These are phyloP conservation scores for Danionella dracula DNA, from an alignment of 2,797 vertebrate species.

Conservation along the genomic window DNA sequence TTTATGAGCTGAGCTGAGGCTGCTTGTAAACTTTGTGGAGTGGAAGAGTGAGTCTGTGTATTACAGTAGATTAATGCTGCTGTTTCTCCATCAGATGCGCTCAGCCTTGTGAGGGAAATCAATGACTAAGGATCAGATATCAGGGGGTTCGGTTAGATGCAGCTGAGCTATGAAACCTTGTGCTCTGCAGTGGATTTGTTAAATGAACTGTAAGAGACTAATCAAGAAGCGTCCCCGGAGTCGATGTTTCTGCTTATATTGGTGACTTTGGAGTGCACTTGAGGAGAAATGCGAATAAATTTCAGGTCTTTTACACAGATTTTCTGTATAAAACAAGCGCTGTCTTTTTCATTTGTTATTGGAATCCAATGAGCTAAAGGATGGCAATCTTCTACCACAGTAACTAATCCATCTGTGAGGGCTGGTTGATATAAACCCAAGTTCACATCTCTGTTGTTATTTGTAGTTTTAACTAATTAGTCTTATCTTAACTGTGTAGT, in stretches of 20 bases:
- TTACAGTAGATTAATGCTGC: conserved; percentile 51
- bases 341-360: too few relatives aligned
- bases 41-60: conserved; percentile 32
- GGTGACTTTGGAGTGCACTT: not conserved
- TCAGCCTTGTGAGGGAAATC: conserved; percentile 59
- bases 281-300: too few relatives aligned
- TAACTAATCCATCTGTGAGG: too few relatives aligned
- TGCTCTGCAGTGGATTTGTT: not conserved
- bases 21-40: conserved; percentile 26
- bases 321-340: too few relatives aligned
- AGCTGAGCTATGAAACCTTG: conserved; percentile 45
- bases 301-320: too few relatives aligned
- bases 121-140: conserved; percentile 58
- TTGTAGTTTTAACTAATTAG: too few relatives aligned
- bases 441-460: too few relatives aligned
- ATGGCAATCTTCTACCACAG: too few relatives aligned
- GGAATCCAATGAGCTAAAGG: too few relatives aligned
- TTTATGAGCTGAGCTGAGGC: not conserved
- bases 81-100: conserved; percentile 46
- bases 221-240: too few relatives aligned
- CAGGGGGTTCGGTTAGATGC: conserved; percentile 43
- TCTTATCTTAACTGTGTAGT: too few relatives aligned
- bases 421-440: too few relatives aligned
- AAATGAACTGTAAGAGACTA: not conserved
- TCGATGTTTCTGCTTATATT: not conserved